Evolutionary conservation across 2,113 vertebrate genomes (phyloP).

Genomic region (Eudorcas thomsonii): DNA sequence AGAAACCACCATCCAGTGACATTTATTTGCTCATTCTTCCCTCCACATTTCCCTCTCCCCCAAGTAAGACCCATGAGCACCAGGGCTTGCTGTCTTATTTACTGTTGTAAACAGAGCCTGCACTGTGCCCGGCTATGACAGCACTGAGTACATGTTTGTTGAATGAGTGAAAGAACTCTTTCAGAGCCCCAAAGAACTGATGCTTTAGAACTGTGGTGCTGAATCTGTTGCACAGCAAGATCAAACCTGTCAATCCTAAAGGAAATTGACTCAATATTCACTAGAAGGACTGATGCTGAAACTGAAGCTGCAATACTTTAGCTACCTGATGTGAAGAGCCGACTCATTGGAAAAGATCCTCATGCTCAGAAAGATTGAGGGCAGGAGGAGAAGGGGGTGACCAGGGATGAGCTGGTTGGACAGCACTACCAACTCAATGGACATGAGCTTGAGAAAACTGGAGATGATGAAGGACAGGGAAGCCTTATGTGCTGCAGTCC

Average conservation of each 20-base stretch:
- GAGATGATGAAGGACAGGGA: neutral
- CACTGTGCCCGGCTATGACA: accelerated
- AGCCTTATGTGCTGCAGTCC: neutral
- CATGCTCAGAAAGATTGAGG: neutral
- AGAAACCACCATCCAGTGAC: neutral
- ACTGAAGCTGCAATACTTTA: neutral
- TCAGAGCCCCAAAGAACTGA: neutral
- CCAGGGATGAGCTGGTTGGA: neutral
- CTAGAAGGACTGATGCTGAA: neutral
- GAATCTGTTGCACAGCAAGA: neutral
- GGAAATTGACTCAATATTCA: neutral
- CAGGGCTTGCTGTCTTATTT: neutral
- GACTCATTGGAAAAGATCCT: neutral
- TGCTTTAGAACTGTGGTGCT: neutral
- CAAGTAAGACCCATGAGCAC: neutral
- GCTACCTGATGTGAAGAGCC: neutral
- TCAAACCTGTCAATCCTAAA: neutral
- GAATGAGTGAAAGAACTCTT: neutral
- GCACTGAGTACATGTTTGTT: neutral
- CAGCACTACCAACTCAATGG: neutral
- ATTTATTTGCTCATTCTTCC: neutral
- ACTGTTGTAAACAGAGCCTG: neutral
- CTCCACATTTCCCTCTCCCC: too few relatives aligned
- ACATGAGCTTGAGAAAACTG: neutral
- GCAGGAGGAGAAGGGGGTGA: neutral